These are phyloP conservation scores for Drosophila parvula DNA, from an alignment of 1,140 invertebrate species.

Conservation along the genomic window DNA sequence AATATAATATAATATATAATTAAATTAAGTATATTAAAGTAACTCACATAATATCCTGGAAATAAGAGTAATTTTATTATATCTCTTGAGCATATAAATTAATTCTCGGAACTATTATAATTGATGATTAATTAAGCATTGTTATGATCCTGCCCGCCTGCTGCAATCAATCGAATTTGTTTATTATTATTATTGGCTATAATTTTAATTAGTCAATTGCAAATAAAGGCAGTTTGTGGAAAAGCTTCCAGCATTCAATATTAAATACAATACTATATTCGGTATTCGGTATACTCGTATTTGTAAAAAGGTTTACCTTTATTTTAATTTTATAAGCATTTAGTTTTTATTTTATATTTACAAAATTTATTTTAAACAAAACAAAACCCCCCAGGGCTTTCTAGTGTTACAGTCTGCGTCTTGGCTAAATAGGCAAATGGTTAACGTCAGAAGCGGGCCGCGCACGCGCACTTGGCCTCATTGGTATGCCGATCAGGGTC, in stretches of 20 bases:
- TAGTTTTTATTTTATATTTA: not conserved
- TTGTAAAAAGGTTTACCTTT: not conserved
- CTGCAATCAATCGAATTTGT: not conserved
- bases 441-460: conserved; percentile 47
- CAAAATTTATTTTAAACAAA: not conserved
- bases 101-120: not conserved
- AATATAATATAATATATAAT: not conserved
- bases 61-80: not conserved
- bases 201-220: not conserved
- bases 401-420: conserved; percentile 5
- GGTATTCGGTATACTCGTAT: not conserved
- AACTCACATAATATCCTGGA: not conserved
- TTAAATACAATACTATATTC: no score
- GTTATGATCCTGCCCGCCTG: not conserved
- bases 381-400: conserved; percentile 4
- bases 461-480: conserved; percentile 66
- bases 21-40: not conserved
- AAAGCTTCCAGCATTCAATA: no score
- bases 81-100: not conserved
- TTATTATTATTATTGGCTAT: conserved; percentile 2
- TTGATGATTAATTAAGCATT: not conserved
- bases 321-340: not conserved
- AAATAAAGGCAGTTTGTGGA: not conserved
- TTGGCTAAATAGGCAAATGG: conserved; percentile 13
- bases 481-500: conserved; percentile 50